Evolutionary conservation across 1,140 invertebrate genomes (phyloP), one percentile per base, ranked within the genome.

Genomic region (Aradophagus sp.): DNA sequence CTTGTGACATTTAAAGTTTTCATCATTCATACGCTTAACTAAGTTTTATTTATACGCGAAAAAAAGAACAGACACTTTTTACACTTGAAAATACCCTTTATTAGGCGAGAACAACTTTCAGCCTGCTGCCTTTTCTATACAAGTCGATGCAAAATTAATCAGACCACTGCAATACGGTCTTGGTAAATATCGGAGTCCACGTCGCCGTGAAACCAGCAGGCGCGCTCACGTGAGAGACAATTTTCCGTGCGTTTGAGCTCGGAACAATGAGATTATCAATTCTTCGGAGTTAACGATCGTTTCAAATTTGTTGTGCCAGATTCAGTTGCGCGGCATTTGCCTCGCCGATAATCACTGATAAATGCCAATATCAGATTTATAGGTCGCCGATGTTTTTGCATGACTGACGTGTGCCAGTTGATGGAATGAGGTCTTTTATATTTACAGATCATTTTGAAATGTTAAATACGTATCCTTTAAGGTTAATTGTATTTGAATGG

Each of bases 81-180:
- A 35, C 44, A 39, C 45, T 39, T 65, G 47, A 65, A 65, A 52
- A 70, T 29, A 12, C 13, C 7, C 68, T 71, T 44, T 71, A 71
- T 71, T 71, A 59, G 68, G 68, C 32, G 59, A 71, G 41, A 65
- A 59, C 68, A 65, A 71, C 68, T 71, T 71, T 71, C 68, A 59
- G 59, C 45, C 17, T 17, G 39, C 47, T 11, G 59, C 16, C 44
- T 26, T 63, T 59, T 65, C 68, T 65, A 65, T 65, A 71, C 65
- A 71, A 59, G 68, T 47, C 39, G 38, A 65, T 65, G 58, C 59
- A 65, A 71, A 71, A 71, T 71, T 71, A 71, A 71, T 65, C 59
- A 61, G 59, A 59, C 68, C 55, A 52, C 67, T 58, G 59, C 59
- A 70, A 70, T 47, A 7, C 10, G 32, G 44, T 27, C 48, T 55